These are phyloP conservation scores for Carterocephalus palaemon DNA, from an alignment of 2,888 invertebrate species.

Conservation along the genomic window DNA sequence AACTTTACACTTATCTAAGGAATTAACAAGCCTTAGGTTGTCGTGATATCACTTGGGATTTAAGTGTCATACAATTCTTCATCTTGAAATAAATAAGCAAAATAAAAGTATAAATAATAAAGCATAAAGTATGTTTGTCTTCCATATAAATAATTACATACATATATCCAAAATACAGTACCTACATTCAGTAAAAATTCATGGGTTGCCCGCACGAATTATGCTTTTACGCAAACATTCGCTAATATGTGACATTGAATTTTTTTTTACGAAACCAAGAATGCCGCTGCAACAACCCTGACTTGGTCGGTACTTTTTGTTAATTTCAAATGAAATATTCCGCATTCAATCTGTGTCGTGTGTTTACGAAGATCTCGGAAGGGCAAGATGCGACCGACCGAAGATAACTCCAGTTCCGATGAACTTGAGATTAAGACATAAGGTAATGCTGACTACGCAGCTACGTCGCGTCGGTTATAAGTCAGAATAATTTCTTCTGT, in stretches of 20 bases:
- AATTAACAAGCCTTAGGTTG: too few relatives aligned
- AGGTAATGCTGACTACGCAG: slow-evolving; percentile 17
- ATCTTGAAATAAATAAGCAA: too few relatives aligned
- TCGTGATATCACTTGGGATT: too few relatives aligned
- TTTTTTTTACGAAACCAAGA: slow-evolving; percentile 32
- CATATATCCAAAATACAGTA: too few relatives aligned
- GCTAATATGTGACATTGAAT: slow-evolving; percentile 49
- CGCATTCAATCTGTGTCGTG: slow-evolving; percentile 16
- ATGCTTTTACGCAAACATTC: slow-evolving; percentile 37
- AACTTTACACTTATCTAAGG: too few relatives aligned
- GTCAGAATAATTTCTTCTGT: too few relatives aligned
- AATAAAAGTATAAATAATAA: too few relatives aligned
- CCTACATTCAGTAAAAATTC: background rate
- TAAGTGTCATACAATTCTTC: too few relatives aligned
- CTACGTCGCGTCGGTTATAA: too few relatives aligned
- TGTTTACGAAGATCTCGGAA: slow-evolving; percentile 19
- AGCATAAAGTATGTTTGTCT: too few relatives aligned
- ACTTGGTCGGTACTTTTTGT: slow-evolving; percentile 20
- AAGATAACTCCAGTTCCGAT: slow-evolving; percentile 24
- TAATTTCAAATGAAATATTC: slow-evolving; percentile 23
- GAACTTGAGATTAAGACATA: slow-evolving; percentile 20
- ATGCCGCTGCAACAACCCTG: slow-evolving; percentile 21
- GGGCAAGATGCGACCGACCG: slow-evolving; percentile 15
- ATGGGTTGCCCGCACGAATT: slow-evolving; percentile 8
- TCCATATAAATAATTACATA: too few relatives aligned